A percentile compares a stretch with the other conserved stretches of the same genome.
These are phyloP conservation scores for Melolontha melolontha DNA, from an alignment of 2,888 invertebrate species.

Conservation along the genomic window DNA sequence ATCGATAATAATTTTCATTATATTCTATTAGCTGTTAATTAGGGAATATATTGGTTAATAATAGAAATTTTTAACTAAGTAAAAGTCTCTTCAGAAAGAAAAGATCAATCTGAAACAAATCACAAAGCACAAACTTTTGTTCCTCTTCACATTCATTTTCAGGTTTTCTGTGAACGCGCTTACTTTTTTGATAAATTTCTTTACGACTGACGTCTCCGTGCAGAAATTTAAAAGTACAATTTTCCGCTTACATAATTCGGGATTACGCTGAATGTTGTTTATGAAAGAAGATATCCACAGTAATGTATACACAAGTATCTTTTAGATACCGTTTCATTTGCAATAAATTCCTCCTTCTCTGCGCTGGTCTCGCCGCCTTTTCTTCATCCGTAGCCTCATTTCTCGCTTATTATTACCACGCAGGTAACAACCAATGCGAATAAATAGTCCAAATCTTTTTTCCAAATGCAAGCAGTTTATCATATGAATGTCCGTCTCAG, in stretches of 20 bases:
- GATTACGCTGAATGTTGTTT: conserved; percentile 45
- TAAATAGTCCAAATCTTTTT: conserved; percentile 41
- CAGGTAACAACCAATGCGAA: conserved; percentile 41
- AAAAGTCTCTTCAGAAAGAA: too few relatives aligned
- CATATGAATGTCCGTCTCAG: too few relatives aligned
- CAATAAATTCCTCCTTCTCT: conserved; percentile 48
- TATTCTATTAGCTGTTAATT: too few relatives aligned
- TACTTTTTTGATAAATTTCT: conserved; percentile 38
- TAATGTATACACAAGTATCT: conserved; percentile 45
- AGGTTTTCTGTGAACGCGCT: too few relatives aligned
- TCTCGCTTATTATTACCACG: conserved; percentile 42
- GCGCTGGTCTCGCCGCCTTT: conserved; percentile 22
- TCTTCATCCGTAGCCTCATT: conserved; percentile 29
- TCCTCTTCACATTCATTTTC: too few relatives aligned
- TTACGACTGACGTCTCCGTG: conserved; percentile 39
- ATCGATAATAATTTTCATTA: too few relatives aligned
- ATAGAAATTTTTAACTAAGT: too few relatives aligned
- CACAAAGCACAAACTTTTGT: too few relatives aligned
- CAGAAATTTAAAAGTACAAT: conserved; percentile 44
- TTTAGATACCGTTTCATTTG: conserved; percentile 51
- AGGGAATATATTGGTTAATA: too few relatives aligned
- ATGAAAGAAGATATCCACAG: conserved; percentile 43
- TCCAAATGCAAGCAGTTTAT: conserved; percentile 22
- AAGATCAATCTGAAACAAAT: too few relatives aligned
- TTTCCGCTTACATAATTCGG: conserved; percentile 45